Conservation (phyloP, 2,888 invertebrate genomes). For the Ellobium chinense region DNA sequence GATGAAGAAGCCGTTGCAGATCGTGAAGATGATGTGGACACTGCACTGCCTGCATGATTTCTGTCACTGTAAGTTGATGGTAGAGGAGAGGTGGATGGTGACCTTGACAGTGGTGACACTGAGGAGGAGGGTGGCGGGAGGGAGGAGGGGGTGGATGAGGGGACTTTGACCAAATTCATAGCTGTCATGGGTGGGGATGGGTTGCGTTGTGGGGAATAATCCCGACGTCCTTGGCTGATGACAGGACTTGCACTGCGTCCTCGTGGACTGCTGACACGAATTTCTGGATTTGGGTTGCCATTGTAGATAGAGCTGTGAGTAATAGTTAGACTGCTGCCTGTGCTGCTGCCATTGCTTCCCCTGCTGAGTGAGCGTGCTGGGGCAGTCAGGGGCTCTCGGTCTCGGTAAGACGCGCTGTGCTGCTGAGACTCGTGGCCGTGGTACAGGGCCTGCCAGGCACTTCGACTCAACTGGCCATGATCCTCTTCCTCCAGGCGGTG, state of each 20-base stretch:
- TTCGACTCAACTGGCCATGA: neutral
- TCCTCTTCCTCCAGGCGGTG: neutral
- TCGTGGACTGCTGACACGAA: constrained; percentile 33
- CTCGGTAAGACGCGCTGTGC: constrained; percentile 24
- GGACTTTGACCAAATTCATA: constrained; percentile 39
- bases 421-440: constrained; percentile 25
- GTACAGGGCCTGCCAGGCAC: constrained; percentile 35
- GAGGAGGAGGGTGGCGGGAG: constrained; percentile 19
- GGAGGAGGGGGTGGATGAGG: constrained; percentile 18
- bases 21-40: constrained; percentile 17
- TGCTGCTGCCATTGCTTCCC: constrained; percentile 11
- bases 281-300: constrained; percentile 28
- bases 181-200: constrained; percentile 41
- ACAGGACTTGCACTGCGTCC: constrained; percentile 35
- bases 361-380: constrained; percentile 21
- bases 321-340: neutral
- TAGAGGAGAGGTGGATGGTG: constrained; percentile 22
- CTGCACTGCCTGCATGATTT: neutral
- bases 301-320: neutral
- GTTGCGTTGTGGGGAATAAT: constrained; percentile 15
- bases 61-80: constrained; percentile 30
- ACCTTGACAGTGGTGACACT: neutral
- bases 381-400: constrained; percentile 16
- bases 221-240: neutral
- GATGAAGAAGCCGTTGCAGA: neutral